Evolutionary conservation across 2,797 vertebrate species (phyloP).

Genomic region (Enteromius mattozi): DNA sequence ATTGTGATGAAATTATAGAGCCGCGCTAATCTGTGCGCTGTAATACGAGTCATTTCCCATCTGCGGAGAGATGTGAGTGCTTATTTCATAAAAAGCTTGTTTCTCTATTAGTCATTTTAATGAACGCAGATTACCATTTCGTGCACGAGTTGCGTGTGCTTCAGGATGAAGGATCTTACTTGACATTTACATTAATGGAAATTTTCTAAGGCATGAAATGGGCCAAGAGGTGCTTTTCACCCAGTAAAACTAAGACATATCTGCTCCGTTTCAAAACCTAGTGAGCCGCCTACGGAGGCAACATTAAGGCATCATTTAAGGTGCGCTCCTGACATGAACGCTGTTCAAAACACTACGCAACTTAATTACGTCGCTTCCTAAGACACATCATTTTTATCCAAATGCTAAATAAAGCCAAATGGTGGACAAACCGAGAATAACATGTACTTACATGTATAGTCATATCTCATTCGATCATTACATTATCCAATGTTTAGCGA

Average conservation of each 20-base stretch:
- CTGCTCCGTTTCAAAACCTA: slow-evolving; percentile 13
- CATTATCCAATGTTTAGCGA: not conserved
- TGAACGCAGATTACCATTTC: slow-evolving; percentile 70
- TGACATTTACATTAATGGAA: slow-evolving; percentile 67
- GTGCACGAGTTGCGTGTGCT: slow-evolving; percentile 59
- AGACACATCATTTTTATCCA: not conserved
- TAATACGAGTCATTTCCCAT: slow-evolving; percentile 76
- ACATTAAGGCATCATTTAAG: not conserved
- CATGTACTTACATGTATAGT: not conserved
- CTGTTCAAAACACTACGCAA: not conserved
- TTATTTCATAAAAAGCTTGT: slow-evolving; percentile 73
- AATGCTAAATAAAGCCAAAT: not conserved
- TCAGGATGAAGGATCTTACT: slow-evolving; percentile 63
- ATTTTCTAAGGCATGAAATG: slow-evolving; percentile 60
- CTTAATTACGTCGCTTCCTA: not conserved
- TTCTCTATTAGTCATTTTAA: slow-evolving; percentile 75
- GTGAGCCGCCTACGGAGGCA: slow-evolving; percentile 8
- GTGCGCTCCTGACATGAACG: slow-evolving; percentile 1
- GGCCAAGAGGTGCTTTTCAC: slow-evolving; percentile 56
- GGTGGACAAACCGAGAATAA: not conserved
- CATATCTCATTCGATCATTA: not conserved
- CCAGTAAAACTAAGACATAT: slow-evolving; percentile 50
- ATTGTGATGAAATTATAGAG: slow-evolving; percentile 82
- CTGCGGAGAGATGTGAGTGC: slow-evolving; percentile 70
- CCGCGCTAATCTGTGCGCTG: slow-evolving; percentile 76